Conservation (phyloP, 2,888 invertebrate genomes). For the Gymnoscelis rufifasciata region DNA sequence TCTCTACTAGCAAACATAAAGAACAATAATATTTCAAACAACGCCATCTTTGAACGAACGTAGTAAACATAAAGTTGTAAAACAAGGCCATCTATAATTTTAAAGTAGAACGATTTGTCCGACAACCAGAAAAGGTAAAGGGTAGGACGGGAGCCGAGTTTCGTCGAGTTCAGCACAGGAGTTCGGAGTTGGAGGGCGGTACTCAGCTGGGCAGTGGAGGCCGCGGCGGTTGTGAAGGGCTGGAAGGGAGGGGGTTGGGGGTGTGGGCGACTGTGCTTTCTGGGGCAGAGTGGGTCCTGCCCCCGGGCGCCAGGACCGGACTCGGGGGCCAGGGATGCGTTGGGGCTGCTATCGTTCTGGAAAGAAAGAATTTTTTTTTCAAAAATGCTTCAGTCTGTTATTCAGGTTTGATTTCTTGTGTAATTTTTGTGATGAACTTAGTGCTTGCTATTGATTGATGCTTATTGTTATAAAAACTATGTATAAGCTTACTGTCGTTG, state of each 20-base stretch:
- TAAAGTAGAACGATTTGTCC: slow-evolving; percentile 61
- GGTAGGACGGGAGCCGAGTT: slow-evolving; percentile 75
- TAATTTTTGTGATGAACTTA: too few species aligned
- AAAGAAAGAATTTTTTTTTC: slow-evolving; percentile 40
- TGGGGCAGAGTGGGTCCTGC: slow-evolving; percentile 85
- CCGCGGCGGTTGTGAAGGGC: slow-evolving; percentile 61
- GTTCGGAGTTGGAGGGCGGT: slow-evolving; percentile 79
- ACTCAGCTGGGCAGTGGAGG: slow-evolving; percentile 78
- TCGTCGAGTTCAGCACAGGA: slow-evolving; percentile 79
- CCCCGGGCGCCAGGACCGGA: slow-evolving; percentile 85
- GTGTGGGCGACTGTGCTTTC: slow-evolving; percentile 77
- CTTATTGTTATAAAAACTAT: too few species aligned
- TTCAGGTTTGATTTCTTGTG: too few species aligned
- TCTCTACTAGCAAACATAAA: neutral
- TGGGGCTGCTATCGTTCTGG: slow-evolving; percentile 77
- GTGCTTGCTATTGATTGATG: too few species aligned
- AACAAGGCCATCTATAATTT: slow-evolving; percentile 19
- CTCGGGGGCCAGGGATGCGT: slow-evolving; percentile 90
- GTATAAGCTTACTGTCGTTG: too few species aligned
- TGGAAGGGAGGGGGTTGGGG: slow-evolving; percentile 70
- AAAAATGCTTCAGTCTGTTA: too few species aligned
- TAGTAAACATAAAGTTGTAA: neutral
- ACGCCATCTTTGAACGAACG: slow-evolving; percentile 7
- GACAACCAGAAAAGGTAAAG: slow-evolving; percentile 55
- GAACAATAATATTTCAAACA: neutral